Percentiles rank a stretch among this genome's conserved stretches.
phyloP scores from a whole-genome alignment of 1,140 invertebrate genomes.

The Caenorhabditis latens region DNA sequence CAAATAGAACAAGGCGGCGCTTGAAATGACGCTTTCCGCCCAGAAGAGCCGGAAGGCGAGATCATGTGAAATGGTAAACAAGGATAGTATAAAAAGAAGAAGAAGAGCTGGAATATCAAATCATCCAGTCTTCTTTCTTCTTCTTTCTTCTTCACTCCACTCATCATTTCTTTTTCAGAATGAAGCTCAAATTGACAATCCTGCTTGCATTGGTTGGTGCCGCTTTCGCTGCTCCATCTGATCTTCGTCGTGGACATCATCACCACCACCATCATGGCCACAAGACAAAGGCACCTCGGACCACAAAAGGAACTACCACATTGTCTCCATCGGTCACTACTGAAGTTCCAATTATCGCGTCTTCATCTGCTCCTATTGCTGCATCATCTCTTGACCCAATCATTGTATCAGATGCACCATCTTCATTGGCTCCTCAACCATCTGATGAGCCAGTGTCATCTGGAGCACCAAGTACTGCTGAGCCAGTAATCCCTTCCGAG shows the following conservation, averaged over 20 bases:
- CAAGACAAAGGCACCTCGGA: slow-evolving; percentile 21
- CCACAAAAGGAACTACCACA: slow-evolving; percentile 12
- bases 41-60: slow-evolving; percentile 16
- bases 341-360: neutral
- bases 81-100: neutral
- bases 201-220: slow-evolving; percentile 11
- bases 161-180: neutral
- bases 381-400: neutral
- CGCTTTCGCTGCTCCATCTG: slow-evolving; percentile 1
- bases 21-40: slow-evolving; percentile 6
- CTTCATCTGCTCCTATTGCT: neutral
- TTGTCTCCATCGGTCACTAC: neutral
- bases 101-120: slow-evolving; percentile 4
- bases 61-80: slow-evolving; percentile 18
- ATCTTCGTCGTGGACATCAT: slow-evolving; percentile 14
- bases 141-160: neutral
- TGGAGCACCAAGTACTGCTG: neutral
- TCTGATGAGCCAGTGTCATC: neutral
- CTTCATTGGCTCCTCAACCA: neutral
- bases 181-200: slow-evolving; percentile 8
- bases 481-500: neutral
- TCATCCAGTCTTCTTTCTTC: neutral
- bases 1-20: slow-evolving; percentile 29
- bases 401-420: neutral
- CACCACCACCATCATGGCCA: slow-evolving; percentile 20